A percentile compares a stretch with the other conserved stretches of the same genome.
Evolutionary conservation across 2,797 vertebrate genomes (phyloP).

Genomic region (Anomalospiza imberbis): DNA sequence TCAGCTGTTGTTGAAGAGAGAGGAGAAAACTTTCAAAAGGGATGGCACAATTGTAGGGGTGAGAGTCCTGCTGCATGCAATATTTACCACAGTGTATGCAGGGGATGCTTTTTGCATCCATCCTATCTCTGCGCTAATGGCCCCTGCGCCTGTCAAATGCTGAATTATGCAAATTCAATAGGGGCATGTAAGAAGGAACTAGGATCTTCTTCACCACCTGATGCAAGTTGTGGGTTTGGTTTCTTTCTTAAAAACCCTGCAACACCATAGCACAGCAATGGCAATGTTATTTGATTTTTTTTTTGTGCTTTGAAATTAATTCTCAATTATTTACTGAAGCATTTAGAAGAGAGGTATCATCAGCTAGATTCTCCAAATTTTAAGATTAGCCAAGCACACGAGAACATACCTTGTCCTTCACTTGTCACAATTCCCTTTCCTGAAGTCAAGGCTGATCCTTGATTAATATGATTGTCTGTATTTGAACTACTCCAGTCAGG

Average conservation of each 20-base stretch:
- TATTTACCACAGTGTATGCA: not conserved
- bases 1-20: constrained; percentile 72
- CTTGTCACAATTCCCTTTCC: constrained; percentile 39
- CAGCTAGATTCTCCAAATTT: not conserved
- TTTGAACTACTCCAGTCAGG: constrained; percentile 72
- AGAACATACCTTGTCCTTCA: constrained; percentile 67
- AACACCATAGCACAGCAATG: not conserved
- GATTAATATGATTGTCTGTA: constrained; percentile 53
- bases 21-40: not conserved
- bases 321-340: not conserved
- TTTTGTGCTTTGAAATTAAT: not conserved
- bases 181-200: not conserved
- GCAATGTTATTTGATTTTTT: too few relatives aligned
- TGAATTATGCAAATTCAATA: not conserved
- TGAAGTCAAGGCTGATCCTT: constrained; percentile 42
- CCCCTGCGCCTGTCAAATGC: not conserved
- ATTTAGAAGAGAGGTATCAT: not conserved
- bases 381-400: not conserved
- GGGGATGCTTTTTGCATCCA: not conserved
- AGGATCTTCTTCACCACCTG: not conserved
- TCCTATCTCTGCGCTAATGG: not conserved
- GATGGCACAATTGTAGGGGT: not conserved
- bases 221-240: accelerated
- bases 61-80: not conserved
- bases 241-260: not conserved